These are phyloP conservation scores for Gymnoscopelus braueri DNA, from an alignment of 2,797 vertebrate species.

Conservation along the genomic window DNA sequence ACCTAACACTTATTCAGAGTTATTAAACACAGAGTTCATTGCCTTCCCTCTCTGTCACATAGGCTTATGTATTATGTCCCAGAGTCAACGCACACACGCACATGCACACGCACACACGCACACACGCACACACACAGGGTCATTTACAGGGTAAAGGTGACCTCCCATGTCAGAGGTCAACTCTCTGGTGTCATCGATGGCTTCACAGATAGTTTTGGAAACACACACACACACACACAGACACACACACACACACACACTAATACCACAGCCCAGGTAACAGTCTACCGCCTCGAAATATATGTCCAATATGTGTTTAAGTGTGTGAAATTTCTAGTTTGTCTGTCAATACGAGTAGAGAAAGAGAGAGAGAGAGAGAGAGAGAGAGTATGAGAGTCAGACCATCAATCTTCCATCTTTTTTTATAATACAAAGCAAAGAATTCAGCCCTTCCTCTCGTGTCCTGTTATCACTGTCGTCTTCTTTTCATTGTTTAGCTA, in stretches of 20 bases:
- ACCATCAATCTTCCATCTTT: no score
- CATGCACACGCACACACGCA: slow-evolving; percentile 23
- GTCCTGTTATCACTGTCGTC: no score
- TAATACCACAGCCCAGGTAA: no score
- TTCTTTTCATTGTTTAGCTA: no score
- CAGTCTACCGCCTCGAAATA: slow-evolving; percentile 1
- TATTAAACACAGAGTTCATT: slow-evolving; percentile 27
- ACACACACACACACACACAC: no score
- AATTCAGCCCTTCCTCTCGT: no score
- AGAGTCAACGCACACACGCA: slow-evolving; percentile 35
- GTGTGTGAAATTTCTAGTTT: neutral
- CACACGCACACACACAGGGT: slow-evolving; percentile 20
- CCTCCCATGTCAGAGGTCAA: slow-evolving; percentile 16
- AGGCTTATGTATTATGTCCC: slow-evolving; percentile 34
- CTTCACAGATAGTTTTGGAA: neutral
- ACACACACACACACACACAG: neutral
- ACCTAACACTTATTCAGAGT: neutral
- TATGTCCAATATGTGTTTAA: neutral
- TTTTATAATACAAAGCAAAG: no score
- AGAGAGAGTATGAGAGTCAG: neutral
- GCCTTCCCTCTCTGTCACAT: slow-evolving; percentile 18
- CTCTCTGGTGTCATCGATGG: neutral
- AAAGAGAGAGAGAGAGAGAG: neutral
- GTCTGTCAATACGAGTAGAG: no score
- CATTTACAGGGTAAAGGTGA: slow-evolving; percentile 27